These are phyloP conservation scores for Chromis chromis DNA, from an alignment of 2,797 vertebrate genomes.

Conservation along the genomic window DNA sequence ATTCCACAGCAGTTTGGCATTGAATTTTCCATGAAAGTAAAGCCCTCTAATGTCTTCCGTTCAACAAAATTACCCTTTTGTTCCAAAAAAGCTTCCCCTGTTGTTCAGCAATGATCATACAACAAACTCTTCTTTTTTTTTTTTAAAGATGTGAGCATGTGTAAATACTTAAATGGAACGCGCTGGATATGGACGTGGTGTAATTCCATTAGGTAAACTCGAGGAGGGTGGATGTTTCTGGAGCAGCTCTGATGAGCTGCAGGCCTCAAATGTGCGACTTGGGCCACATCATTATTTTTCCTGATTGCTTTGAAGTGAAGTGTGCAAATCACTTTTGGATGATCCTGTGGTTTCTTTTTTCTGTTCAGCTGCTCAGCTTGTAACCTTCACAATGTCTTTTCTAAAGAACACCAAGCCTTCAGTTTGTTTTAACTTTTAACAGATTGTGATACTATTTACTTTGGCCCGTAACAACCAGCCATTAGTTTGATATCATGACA, in stretches of 20 bases:
- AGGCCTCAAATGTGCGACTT: constrained; percentile 68
- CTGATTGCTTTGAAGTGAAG: constrained; percentile 70
- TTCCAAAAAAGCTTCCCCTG: constrained; percentile 63
- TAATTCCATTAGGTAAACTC: constrained; percentile 77
- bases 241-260: constrained; percentile 72
- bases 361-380: constrained; percentile 39
- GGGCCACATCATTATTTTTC: constrained; percentile 54
- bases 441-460: constrained; percentile 38
- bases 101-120: constrained; percentile 72
- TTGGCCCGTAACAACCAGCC: constrained; percentile 16
- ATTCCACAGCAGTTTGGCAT: constrained; percentile 81
- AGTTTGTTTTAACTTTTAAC: constrained; percentile 41
- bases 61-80: constrained; percentile 74
- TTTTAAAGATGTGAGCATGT: constrained; percentile 66
- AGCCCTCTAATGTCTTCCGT: constrained; percentile 80
- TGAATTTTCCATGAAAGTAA: constrained; percentile 80
- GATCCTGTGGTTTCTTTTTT: constrained; percentile 18
- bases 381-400: constrained; percentile 46
- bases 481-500: constrained; percentile 27
- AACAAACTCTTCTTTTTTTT: constrained; percentile 59
- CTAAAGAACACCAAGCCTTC: constrained; percentile 26
- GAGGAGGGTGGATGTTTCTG: constrained; percentile 56
- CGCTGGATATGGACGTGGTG: constrained; percentile 45
- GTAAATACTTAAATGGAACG: constrained; percentile 78
- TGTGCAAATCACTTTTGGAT: constrained; percentile 71